phyloP scores from a whole-genome alignment of 2,888 invertebrate genomes.

The Pimpla rufipes region DNA sequence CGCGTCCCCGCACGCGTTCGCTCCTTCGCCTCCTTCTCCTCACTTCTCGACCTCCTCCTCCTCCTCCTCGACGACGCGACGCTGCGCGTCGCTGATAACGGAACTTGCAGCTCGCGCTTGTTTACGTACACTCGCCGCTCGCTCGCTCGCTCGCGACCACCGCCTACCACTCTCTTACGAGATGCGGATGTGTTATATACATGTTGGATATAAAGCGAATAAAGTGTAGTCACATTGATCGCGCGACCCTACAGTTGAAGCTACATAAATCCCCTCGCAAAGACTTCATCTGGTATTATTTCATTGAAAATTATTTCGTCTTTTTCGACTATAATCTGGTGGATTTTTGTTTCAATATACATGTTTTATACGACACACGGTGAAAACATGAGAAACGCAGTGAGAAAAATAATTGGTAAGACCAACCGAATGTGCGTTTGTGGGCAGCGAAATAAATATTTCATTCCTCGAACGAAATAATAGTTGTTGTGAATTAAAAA shows the following conservation, averaged over 20 bases:
- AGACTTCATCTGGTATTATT: background rate
- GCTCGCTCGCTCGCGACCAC: slow-evolving; percentile 65
- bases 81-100: slow-evolving; percentile 85
- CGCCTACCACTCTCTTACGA: slow-evolving; percentile 44
- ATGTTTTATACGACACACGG: too few relatives aligned
- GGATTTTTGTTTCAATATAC: background rate
- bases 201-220: slow-evolving; percentile 1
- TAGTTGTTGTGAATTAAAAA: too few relatives aligned
- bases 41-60: slow-evolving; percentile 59
- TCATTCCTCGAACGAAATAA: too few relatives aligned
- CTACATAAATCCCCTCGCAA: background rate
- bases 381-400: too few relatives aligned
- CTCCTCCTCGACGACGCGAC: slow-evolving; percentile 74
- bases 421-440: too few relatives aligned
- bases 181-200: slow-evolving; percentile 12
- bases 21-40: slow-evolving; percentile 64
- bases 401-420: too few relatives aligned
- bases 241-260: background rate
- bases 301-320: background rate
- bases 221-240: slow-evolving; percentile 8
- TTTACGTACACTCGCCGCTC: slow-evolving; percentile 76
- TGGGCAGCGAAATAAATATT: too few relatives aligned
- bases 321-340: background rate
- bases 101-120: slow-evolving; percentile 76
- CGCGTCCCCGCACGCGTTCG: slow-evolving; percentile 14